These are phyloP conservation scores for Pangasius sanitwongsei DNA, from an alignment of 2,797 vertebrate genomes.

Conservation along the genomic window DNA sequence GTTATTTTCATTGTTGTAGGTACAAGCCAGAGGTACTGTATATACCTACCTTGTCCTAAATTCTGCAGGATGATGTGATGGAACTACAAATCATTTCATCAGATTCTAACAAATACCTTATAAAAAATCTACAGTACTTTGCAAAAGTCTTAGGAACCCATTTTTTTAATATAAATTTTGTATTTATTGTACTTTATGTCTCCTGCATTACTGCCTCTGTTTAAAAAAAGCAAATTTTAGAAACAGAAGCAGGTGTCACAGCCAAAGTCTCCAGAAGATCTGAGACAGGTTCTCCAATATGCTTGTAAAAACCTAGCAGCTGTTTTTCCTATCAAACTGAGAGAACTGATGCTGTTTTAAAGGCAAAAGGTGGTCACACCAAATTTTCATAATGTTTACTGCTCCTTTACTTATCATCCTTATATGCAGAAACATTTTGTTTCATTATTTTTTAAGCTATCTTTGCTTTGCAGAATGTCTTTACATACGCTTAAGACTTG, in stretches of 20 bases:
- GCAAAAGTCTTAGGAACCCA: neutral
- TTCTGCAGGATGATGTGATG: neutral
- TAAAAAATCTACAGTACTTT: neutral
- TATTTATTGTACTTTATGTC: neutral
- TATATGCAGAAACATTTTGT: neutral
- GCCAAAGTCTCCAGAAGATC: neutral
- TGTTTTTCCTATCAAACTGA: neutral
- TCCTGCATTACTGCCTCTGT: neutral
- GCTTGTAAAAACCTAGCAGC: neutral
- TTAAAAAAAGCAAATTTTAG: neutral
- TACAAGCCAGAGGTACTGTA: neutral
- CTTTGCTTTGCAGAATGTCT: neutral
- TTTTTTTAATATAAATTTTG: neutral
- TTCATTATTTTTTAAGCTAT: neutral
- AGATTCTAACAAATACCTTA: neutral
- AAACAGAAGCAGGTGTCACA: neutral
- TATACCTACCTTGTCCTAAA: neutral
- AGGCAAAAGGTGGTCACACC: neutral
- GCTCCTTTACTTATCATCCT: too few relatives aligned
- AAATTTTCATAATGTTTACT: neutral
- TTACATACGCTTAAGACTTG: neutral
- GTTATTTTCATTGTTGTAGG: neutral
- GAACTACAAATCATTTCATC: neutral
- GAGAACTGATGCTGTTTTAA: neutral
- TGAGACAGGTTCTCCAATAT: neutral